Evolutionary conservation across 2,797 vertebrate genomes (phyloP), one percentile per base, ranked within the genome.

Genomic region (Phoebastria nigripes): DNA sequence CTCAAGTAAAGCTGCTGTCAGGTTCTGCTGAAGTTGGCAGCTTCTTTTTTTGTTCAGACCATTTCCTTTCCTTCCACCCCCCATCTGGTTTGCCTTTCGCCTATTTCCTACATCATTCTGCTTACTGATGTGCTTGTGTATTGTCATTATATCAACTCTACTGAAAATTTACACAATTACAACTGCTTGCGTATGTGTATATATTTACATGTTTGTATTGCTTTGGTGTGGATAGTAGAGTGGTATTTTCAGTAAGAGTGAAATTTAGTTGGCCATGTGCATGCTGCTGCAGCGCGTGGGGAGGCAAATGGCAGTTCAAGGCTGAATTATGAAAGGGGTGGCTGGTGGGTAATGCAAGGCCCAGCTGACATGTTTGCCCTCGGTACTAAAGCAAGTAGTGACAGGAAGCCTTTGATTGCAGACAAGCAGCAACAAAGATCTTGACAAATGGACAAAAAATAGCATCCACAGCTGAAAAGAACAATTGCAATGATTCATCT

Each of bases 371-470:
- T 9, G 46, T 44, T 73, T 83, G 76, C 82, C 62, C 76, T 65
- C 55, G 26, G 55, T 41, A 52, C 69, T 35, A 37, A 82, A 79
- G 66, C 94, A 95, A 44, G 90, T 5, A 82, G 77, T 2, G 51
- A 79, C 94, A 91, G 41, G 77, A 76, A 77, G 13, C 44, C 85
- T 77, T 56, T 73, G 80, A 47, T 1, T 84, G 51, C 73, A 90
- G 86, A 89, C 88, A 94, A 67, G 90, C 63, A 84, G 80, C 73
- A 93, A 46, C 74, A 54, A 92, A 66, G 74, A 22, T 31, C 88
- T 80, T 71, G 70, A 96, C 31, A 93, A 94, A 87, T 63, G 82
- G 88, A 84, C 88, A 91, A 73, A 86, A 93, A 65, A 9, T 47
- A 86, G 46, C 65, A 69, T n/a, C 46, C 22, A 5, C 19, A 63